Percentiles rank a stretch among this genome's conserved stretches.
Evolutionary conservation across 2,113 vertebrate species (phyloP).

Genomic region (Elaphurus davidianus): DNA sequence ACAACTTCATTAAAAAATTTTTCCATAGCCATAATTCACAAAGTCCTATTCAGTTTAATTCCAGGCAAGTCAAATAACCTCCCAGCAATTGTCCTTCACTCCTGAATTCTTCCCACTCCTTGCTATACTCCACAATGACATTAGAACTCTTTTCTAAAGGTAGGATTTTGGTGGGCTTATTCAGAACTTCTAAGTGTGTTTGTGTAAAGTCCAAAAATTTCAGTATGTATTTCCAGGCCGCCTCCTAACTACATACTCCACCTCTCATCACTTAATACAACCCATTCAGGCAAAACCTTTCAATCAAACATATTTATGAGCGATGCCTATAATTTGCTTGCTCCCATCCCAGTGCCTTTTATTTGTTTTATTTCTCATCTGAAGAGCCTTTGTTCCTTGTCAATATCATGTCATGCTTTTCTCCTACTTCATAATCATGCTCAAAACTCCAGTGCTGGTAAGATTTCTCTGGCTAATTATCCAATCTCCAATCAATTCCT

Average conservation of each 20-base stretch:
- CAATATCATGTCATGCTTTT: background rate
- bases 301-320: background rate
- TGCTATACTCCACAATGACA: background rate
- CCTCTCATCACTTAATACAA: background rate
- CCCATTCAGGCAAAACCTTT: background rate
- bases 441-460: background rate
- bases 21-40: background rate
- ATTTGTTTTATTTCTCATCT: background rate
- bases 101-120: background rate
- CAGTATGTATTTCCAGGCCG: background rate
- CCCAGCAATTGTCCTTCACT: background rate
- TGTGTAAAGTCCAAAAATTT: background rate
- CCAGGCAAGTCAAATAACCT: background rate
- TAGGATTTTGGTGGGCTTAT: background rate
- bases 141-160: background rate
- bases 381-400: background rate
- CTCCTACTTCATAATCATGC: background rate
- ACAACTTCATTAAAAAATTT: background rate
- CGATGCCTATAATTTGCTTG: background rate
- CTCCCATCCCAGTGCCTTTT: background rate
- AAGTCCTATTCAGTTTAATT: background rate
- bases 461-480: background rate
- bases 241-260: background rate
- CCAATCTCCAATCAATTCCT: background rate
- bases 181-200: background rate